Conservation (phyloP, 2,113 vertebrate species). For the Pteruthius melanotis region DNA sequence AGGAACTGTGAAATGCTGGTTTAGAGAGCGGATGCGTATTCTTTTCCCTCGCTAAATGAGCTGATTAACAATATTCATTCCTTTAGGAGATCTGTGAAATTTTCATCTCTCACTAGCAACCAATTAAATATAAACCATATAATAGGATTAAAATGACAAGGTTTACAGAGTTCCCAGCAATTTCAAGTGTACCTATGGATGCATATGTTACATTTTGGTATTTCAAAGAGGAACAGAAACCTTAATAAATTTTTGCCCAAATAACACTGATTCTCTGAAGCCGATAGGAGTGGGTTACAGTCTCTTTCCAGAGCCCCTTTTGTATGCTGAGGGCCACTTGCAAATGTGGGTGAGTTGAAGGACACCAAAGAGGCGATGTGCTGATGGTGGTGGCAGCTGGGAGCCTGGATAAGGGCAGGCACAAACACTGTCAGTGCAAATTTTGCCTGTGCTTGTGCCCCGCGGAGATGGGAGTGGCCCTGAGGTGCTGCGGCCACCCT, state of each 20-base stretch:
- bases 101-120: conserved; percentile 59
- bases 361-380: background rate
- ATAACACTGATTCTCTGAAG: background rate
- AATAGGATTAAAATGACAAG: background rate
- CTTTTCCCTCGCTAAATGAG: conserved; percentile 58
- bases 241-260: background rate
- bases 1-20: conserved; percentile 42
- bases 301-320: background rate
- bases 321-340: fast-evolving
- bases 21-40: conserved; percentile 27
- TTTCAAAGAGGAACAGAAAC: background rate
- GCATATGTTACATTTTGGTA: background rate
- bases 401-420: background rate
- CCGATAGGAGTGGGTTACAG: background rate
- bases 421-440: fast-evolving
- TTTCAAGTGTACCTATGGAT: background rate
- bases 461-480: background rate
- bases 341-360: background rate
- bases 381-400: background rate
- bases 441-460: background rate
- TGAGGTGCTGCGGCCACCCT: background rate
- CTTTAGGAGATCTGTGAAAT: conserved; percentile 43
- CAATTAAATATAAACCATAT: background rate
- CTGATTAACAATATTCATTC: conserved; percentile 53
- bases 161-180: background rate